Conservation (phyloP, 1,140 invertebrate genomes). For the Scaptomyza pallida region DNA sequence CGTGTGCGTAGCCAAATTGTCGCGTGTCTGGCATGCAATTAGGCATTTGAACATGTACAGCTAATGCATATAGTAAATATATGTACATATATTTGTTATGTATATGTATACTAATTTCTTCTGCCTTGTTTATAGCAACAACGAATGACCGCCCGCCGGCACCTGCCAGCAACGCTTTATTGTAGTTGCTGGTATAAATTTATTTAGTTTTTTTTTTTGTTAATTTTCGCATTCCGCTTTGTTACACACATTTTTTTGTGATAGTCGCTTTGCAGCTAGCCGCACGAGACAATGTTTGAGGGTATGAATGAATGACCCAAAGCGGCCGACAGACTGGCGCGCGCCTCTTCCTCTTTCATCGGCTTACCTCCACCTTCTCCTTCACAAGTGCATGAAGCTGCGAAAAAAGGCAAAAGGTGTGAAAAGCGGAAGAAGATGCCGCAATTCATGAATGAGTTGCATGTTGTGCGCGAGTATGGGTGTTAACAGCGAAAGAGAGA, state of each 20-base stretch:
- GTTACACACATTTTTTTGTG: slow-evolving; percentile 23
- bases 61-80: slow-evolving; percentile 5
- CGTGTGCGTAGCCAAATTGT: slow-evolving; percentile 56
- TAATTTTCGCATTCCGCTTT: slow-evolving; percentile 49
- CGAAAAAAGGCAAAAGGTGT: slow-evolving; percentile 45
- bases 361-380: not conserved
- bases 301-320: slow-evolving; percentile 46
- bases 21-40: slow-evolving; percentile 82
- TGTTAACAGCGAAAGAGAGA: slow-evolving; percentile 8
- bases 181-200: slow-evolving; percentile 4
- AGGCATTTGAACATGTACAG: slow-evolving; percentile 63
- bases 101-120: slow-evolving; percentile 5
- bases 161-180: slow-evolving; percentile 13
- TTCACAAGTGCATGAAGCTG: slow-evolving; percentile 23
- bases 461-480: slow-evolving; percentile 27
- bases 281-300: slow-evolving; percentile 53
- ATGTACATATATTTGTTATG: slow-evolving; percentile 2
- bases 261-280: slow-evolving; percentile 14
- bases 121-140: slow-evolving; percentile 2
- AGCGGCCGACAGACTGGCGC: slow-evolving; percentile 55
- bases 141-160: slow-evolving; percentile 16
- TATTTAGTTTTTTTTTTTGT: slow-evolving; percentile 13
- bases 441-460: slow-evolving; percentile 72
- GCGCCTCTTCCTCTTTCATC: slow-evolving; percentile 22
- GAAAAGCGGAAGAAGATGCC: slow-evolving; percentile 60